Conservation (phyloP, 2,888 invertebrate species). For the Sphecodes monilicornis region DNA sequence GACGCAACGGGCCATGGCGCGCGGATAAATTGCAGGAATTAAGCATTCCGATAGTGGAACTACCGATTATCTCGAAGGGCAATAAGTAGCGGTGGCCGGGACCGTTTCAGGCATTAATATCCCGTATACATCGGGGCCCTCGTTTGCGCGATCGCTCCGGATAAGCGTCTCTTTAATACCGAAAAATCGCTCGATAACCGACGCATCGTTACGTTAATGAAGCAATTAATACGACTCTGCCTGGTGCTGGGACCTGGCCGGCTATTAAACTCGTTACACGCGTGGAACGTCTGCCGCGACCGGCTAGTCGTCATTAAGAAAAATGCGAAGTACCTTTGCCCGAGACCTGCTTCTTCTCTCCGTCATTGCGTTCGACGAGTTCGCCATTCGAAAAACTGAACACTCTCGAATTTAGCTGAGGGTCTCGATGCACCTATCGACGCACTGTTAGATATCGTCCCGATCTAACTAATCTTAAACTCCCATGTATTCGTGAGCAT, state of each 20-base stretch:
- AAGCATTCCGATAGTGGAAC: conserved; percentile 58
- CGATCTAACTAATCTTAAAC: too few relatives aligned
- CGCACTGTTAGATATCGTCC: not conserved
- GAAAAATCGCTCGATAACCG: conserved; percentile 59
- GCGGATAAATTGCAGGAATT: conserved; percentile 64
- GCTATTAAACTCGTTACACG: conserved; percentile 48
- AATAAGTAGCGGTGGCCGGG: conserved; percentile 40
- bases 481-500: too few relatives aligned
- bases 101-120: conserved; percentile 53
- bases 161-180: conserved; percentile 56
- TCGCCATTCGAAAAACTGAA: not conserved
- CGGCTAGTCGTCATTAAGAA: conserved; percentile 39
- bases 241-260: conserved; percentile 12
- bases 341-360: conserved; percentile 4
- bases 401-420: not conserved
- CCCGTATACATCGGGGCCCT: conserved; percentile 37
- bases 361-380: conserved; percentile 13
- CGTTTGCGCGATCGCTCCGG: conserved; percentile 55
- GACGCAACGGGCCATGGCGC: conserved; percentile 15
- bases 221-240: conserved; percentile 60
- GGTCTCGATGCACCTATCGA: not conserved
- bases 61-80: conserved; percentile 44
- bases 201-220: conserved; percentile 64
- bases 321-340: conserved; percentile 30
- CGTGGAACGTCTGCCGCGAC: conserved; percentile 34